Evolutionary conservation across 1,140 invertebrate species (phyloP).

Genomic region (Oppia nitens): DNA sequence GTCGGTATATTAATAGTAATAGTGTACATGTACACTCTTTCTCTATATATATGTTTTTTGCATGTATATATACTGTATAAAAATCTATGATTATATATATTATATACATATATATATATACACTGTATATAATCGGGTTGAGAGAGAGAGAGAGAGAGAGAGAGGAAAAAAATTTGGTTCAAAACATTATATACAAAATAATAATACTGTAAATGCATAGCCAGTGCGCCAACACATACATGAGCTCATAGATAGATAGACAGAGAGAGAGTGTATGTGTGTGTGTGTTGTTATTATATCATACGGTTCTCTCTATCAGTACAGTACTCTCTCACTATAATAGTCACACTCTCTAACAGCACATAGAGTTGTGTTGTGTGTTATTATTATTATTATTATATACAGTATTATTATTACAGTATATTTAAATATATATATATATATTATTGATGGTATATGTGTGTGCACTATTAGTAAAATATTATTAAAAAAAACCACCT

Average conservation of each 20-base stretch:
- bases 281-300: no score
- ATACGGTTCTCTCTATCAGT: no score
- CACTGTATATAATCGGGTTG: not conserved
- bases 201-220: not conserved
- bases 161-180: not conserved
- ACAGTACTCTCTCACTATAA: no score
- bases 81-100: not conserved
- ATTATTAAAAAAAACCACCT: no score
- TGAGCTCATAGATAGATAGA: not conserved
- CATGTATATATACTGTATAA: not conserved
- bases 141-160: slow-evolving; percentile 1
- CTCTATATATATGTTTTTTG: not conserved
- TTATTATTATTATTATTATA: no score
- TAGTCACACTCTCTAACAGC: no score
- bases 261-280: not conserved
- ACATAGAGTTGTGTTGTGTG: no score
- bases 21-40: not conserved
- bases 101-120: not conserved
- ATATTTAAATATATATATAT: no score
- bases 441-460: no score
- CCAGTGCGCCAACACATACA: not conserved
- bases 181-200: not conserved
- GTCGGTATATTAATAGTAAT: not conserved
- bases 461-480: no score
- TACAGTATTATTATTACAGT: no score